phyloP scores from a whole-genome alignment of 2,797 vertebrate species.

The Crypturellus tataupa region DNA sequence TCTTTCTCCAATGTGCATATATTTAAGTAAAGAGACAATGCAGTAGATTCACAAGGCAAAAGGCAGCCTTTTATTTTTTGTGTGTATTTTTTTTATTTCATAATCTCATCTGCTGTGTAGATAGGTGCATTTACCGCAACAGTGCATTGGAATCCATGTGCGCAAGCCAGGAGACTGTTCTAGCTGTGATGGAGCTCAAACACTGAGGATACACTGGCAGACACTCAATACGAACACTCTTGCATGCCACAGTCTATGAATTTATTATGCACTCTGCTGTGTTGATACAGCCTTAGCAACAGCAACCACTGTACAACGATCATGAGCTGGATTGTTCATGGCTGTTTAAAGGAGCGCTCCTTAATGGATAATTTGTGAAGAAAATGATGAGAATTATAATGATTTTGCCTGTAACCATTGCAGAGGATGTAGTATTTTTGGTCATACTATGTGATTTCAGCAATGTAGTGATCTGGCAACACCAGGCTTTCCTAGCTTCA shows the following conservation, averaged over 20 bases:
- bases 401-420: constrained; percentile 38
- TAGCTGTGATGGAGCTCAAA: not conserved
- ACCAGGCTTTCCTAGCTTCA: not conserved
- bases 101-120: not conserved
- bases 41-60: not conserved
- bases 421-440: constrained; percentile 11
- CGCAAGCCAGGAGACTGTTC: not conserved
- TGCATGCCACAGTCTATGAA: not conserved
- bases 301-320: constrained; percentile 31
- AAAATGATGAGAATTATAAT: constrained; percentile 40
- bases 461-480: not conserved
- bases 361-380: constrained; percentile 37
- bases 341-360: constrained; percentile 32
- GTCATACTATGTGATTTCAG: not conserved
- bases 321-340: not conserved
- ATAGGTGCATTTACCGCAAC: not conserved
- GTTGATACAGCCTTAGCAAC: constrained; percentile 62
- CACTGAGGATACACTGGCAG: constrained; percentile 22
- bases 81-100: not conserved
- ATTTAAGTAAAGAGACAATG: not conserved
- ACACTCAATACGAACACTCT: constrained; percentile 10
- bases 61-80: not conserved
- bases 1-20: not conserved
- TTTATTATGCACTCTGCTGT: constrained; percentile 54
- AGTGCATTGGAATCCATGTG: constrained; percentile 33